phyloP scores from a whole-genome alignment of 2,888 invertebrate species.

The Itoplectis maculator region DNA sequence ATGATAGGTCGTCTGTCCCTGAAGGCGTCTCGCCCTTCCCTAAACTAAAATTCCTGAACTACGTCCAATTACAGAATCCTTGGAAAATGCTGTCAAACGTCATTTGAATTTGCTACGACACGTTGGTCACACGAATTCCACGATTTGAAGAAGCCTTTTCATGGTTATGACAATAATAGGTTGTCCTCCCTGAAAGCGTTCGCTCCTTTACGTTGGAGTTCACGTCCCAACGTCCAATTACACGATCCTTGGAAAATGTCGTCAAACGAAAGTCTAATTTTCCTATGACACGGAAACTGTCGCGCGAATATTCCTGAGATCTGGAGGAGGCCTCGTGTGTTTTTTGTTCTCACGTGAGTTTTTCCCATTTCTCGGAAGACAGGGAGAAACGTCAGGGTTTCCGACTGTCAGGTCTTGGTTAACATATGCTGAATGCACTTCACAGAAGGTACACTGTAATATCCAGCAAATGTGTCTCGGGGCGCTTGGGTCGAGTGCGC shows the following conservation, averaged over 20 bases:
- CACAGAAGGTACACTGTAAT: constrained; percentile 3
- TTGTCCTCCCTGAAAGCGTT: constrained; percentile 1
- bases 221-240: neutral
- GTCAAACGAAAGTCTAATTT: constrained; percentile 11
- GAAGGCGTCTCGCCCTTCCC: neutral
- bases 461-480: neutral
- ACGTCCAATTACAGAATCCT: constrained; percentile 6
- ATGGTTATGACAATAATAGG: constrained; percentile 28
- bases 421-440: neutral
- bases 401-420: constrained; percentile 24
- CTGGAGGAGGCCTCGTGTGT: too few relatives aligned
- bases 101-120: neutral
- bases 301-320: neutral
- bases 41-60: neutral
- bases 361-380: constrained; percentile 3
- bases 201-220: constrained; percentile 7
- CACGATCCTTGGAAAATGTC: neutral
- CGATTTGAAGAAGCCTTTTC: too few relatives aligned
- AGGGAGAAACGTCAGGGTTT: constrained; percentile 8
- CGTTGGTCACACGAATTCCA: too few relatives aligned
- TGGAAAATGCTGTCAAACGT: neutral
- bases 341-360: neutral
- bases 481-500: constrained; percentile 47
- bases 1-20: neutral
- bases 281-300: neutral